phyloP scores from a whole-genome alignment of 2,888 invertebrate genomes.

The Pseudococcus viburni region DNA sequence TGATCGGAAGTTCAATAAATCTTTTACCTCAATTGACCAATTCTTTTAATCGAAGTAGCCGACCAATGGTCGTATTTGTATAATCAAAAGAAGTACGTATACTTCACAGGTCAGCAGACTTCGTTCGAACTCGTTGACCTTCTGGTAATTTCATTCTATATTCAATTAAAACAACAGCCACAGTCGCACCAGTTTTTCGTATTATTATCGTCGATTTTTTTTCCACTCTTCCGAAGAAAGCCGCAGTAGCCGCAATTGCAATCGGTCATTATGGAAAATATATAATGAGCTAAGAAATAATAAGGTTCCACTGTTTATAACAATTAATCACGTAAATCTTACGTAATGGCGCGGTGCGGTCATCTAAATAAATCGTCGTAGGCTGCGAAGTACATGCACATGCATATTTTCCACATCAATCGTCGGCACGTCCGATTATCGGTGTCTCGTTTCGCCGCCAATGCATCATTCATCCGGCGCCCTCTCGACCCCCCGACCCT shows the following conservation, averaged over 20 bases:
- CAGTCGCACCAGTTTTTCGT: neutral
- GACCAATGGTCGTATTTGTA: neutral
- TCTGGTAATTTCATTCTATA: constrained; percentile 24
- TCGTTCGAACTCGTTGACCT: constrained; percentile 47
- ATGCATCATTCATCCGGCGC: neutral
- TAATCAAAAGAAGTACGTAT: neutral
- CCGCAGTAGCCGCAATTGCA: neutral
- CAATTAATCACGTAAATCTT: constrained; percentile 31
- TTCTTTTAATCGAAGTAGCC: neutral
- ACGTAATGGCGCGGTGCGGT: neutral
- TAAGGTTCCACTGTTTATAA: neutral
- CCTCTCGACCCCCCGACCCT: neutral
- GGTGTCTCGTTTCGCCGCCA: neutral
- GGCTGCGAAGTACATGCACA: neutral
- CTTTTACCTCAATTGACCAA: constrained; percentile 27
- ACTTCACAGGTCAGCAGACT: constrained; percentile 53
- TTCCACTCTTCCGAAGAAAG: constrained; percentile 1
- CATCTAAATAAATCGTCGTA: neutral
- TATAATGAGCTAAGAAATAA: neutral
- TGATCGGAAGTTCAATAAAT: constrained; percentile 44
- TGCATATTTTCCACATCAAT: constrained; percentile 17
- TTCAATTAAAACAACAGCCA: constrained; percentile 23
- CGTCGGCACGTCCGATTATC: neutral
- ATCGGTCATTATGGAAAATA: constrained; percentile 30
- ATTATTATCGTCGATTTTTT: neutral